phyloP scores from a whole-genome alignment of 2,888 invertebrate species.

The Pachymerium ferrugineum region DNA sequence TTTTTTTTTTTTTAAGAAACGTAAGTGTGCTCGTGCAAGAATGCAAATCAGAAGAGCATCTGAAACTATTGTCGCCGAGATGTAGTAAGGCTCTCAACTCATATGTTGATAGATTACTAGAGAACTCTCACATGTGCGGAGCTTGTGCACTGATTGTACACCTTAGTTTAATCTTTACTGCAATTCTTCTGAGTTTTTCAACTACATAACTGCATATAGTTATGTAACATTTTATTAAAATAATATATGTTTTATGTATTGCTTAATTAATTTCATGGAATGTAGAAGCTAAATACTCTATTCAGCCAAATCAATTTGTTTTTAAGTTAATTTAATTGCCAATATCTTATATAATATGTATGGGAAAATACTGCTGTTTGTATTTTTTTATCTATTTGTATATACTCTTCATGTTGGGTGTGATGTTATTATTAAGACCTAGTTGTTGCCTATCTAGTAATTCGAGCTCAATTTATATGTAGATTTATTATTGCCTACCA shows the following conservation, averaged over 20 bases:
- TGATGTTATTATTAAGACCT: neutral
- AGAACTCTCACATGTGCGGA: neutral
- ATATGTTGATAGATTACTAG: neutral
- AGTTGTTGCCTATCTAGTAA: neutral
- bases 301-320: too few species aligned
- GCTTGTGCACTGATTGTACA: neutral
- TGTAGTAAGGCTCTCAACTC: too few species aligned
- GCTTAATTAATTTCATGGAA: neutral
- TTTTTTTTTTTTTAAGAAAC: neutral
- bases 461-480: neutral
- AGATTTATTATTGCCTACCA: conserved; percentile 15
- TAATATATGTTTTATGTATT: neutral
- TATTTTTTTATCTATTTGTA: conserved; percentile 10
- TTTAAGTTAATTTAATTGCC: neutral
- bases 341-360: neutral
- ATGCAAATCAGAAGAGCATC: neutral
- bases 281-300: neutral
- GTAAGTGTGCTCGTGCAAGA: neutral
- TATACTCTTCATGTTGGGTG: neutral
- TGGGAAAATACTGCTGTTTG: neutral
- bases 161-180: neutral
- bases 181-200: neutral
- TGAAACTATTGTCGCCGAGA: too few species aligned
- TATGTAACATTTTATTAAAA: too few species aligned
- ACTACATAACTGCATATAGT: neutral